These are phyloP conservation scores for Dromaius novaehollandiae DNA, from an alignment of 2,113 vertebrate species.

Conservation along the genomic window DNA sequence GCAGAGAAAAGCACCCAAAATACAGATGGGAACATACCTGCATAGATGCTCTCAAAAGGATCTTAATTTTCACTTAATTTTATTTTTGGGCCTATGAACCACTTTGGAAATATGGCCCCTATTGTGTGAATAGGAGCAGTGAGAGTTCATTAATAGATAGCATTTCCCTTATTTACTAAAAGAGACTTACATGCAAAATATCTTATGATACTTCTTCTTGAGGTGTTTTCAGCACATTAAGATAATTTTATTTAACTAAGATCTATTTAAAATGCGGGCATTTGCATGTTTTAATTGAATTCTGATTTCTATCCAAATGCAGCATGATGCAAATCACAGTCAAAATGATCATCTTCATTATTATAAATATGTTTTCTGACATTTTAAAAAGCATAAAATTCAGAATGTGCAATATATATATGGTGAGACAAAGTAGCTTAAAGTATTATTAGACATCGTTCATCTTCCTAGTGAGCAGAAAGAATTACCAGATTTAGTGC, in stretches of 20 bases:
- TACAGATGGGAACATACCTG: neutral
- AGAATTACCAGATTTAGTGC: neutral
- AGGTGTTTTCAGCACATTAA: neutral
- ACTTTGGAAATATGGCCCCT: neutral
- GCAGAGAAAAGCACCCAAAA: neutral
- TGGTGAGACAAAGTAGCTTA: neutral
- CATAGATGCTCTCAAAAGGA: neutral
- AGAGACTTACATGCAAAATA: neutral
- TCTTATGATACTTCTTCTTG: neutral
- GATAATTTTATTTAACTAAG: neutral
- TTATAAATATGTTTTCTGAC: neutral
- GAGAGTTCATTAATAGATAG: neutral
- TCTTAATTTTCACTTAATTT: neutral
- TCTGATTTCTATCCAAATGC: neutral
- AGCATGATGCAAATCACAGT: neutral
- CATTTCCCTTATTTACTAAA: neutral
- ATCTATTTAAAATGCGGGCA: conserved; percentile 17
- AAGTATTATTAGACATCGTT: neutral
- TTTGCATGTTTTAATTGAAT: conserved; percentile 23
- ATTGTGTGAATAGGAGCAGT: neutral
- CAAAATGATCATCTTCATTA: neutral
- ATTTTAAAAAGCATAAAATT: neutral
- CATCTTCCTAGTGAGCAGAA: neutral
- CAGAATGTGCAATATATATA: neutral
- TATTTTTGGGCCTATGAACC: neutral